A percentile compares a stretch with the other conserved stretches of the same genome.
phyloP scores from a whole-genome alignment of 2,888 invertebrate genomes.

The Hanleya hanleyi region DNA sequence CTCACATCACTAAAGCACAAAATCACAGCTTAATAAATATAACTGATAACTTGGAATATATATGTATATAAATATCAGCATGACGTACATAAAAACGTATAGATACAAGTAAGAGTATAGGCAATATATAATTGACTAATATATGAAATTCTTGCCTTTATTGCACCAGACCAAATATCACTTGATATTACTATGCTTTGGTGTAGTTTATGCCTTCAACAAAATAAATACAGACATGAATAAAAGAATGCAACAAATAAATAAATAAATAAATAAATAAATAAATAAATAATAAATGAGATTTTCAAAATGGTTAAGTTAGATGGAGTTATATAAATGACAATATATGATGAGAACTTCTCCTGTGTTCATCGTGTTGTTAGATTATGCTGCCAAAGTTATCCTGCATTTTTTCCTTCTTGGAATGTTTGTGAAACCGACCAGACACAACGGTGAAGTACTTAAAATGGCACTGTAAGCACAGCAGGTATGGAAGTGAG shows the following conservation, averaged over 20 bases:
- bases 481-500: conserved; percentile 2
- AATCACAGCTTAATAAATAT: no score
- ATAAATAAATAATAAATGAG: conserved; percentile 5
- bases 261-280: background rate
- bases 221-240: no score
- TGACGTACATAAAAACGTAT: no score
- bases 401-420: conserved; percentile 3
- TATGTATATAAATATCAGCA: no score
- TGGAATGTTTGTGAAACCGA: conserved; percentile 5
- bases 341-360: background rate
- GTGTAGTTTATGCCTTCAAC: no score
- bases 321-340: background rate
- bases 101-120: no score
- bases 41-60: no score
- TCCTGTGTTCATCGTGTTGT: conserved; percentile 4
- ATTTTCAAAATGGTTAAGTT: background rate
- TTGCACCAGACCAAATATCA: no score
- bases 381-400: background rate
- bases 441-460: background rate
- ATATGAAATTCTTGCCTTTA: no score
- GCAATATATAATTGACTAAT: no score
- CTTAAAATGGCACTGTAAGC: background rate
- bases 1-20: no score
- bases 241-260: background rate
- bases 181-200: no score